A percentile compares a stretch with the other conserved stretches of the same genome.
These are phyloP conservation scores for Psophia crepitans DNA, from an alignment of 2,113 vertebrate genomes.

Conservation along the genomic window DNA sequence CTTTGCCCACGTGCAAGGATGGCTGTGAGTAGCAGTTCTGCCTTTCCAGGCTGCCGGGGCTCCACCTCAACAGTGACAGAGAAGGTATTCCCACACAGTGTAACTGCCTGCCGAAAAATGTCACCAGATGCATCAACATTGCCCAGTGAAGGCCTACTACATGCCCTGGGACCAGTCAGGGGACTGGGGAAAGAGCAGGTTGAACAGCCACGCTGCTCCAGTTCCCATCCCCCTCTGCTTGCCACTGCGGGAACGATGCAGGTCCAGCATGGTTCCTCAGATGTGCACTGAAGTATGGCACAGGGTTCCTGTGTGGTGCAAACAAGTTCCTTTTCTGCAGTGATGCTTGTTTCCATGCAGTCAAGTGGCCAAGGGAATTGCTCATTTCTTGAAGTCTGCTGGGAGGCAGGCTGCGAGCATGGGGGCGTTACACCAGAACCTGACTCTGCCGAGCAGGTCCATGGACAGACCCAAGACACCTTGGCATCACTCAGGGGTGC, in stretches of 20 bases:
- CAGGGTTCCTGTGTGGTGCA: not conserved
- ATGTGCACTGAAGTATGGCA: not conserved
- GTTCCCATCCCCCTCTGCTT: not conserved
- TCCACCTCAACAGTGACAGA: not conserved
- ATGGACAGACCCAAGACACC: not conserved
- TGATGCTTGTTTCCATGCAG: not conserved
- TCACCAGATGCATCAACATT: not conserved
- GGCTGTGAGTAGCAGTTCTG: not conserved
- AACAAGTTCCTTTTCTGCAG: not conserved
- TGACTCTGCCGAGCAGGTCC: not conserved
- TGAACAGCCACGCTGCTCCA: not conserved
- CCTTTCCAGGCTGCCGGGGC: not conserved
- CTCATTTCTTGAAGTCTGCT: not conserved
- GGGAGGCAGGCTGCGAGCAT: not conserved
- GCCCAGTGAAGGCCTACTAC: not conserved
- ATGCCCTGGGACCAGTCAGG: rapidly evolving
- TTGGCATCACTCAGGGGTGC: not conserved
- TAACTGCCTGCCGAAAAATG: not conserved
- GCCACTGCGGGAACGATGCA: not conserved
- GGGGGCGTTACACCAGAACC: not conserved
- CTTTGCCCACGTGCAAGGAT: not conserved
- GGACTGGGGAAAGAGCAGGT: not conserved
- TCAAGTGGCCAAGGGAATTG: not conserved
- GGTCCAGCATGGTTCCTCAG: not conserved
- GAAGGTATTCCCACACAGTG: not conserved